Base-by-base conservation (phyloP, 2,888 invertebrate genomes). In the Mamestra brassicae region DNA sequence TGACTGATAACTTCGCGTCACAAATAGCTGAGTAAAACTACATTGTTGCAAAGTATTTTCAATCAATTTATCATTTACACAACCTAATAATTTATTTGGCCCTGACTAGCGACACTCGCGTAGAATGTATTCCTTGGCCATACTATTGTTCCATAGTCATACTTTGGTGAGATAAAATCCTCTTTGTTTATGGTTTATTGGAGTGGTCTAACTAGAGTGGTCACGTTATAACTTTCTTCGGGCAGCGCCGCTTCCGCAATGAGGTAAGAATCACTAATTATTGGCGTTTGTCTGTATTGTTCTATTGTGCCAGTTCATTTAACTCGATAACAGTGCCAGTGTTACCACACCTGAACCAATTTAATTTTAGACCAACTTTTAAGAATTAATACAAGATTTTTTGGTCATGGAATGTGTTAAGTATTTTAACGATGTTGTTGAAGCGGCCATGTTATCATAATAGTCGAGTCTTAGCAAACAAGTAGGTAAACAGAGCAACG, bases 201-300 rank as follows among this genome's bases (percentile, higher is more conserved):
- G 79, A 83, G 89, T 86, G 89, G 84, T 90, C 80, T 81, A 85
- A 85, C 84, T 87, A 84, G 86, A 89, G 86, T 87, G 88, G 89
- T 85, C 84, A 77, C 74, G 82, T 88, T 85, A 85, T 86, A 89
- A 86, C 87, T 89, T 87, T 88, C 88, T 78, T 88, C 86, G 78
- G 70, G 79, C 80, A 69, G 84, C 88, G 72, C 45, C 78, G 87
- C 85, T 88, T 88, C 88, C 87, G 85, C 81, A 88, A 87, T 86
- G 82, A 92, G 92, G 93, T 92, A 91, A 92, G 93, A 88, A 89
- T 87, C 76, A 87, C 89, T 90, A 90, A 87, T 85, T 86, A 87
- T 83, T 88, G 89, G 54, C 71, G 61, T 77, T 63, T 71, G 76
- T 76, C 86, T 89, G 90, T 91, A 90, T 91, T 90, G 90, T 90